A percentile compares a stretch with the other conserved stretches of the same genome.
Conservation (phyloP, 1,140 invertebrate species). For the Brachionus rotundiformis region DNA sequence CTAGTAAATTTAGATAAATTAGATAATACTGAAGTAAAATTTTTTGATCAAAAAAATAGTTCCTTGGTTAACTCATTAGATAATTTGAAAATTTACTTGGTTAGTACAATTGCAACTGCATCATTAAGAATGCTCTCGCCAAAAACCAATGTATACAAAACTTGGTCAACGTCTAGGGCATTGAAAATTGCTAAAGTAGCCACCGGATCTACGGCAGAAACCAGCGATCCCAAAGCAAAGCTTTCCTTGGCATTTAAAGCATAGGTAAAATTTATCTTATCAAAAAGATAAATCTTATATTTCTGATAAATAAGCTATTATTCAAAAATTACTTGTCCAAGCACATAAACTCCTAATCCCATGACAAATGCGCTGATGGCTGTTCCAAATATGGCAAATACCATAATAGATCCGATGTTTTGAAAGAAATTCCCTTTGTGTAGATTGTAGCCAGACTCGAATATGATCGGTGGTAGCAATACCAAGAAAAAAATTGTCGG, state of each 20-base stretch:
- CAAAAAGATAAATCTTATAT: background rate
- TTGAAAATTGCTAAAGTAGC: conserved; percentile 94
- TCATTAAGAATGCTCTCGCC: conserved; percentile 97
- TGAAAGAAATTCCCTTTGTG: conserved; percentile 98
- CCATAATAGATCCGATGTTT: conserved; percentile 82
- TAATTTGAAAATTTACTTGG: conserved; percentile 72
- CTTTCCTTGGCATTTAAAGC: conserved; percentile 88
- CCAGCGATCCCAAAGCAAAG: conserved; percentile 95
- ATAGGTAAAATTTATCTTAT: conserved; percentile 75
- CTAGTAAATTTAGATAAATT: too few species aligned
- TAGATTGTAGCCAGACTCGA: conserved; percentile 96
- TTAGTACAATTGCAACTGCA: conserved; percentile 94
- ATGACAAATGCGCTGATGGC: conserved; percentile 77
- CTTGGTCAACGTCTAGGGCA: conserved; percentile 88
- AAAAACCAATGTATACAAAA: conserved; percentile 97
- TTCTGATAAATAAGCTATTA: background rate
- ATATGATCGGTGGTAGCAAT: conserved; percentile 94
- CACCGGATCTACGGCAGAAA: conserved; percentile 97
- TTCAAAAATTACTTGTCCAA: conserved; percentile 45
- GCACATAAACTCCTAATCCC: conserved; percentile 55
- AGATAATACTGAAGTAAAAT: too few species aligned
- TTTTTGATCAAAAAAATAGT: too few species aligned
- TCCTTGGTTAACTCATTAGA: too few species aligned
- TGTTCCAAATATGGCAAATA: conserved; percentile 95
- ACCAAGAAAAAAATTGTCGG: conserved; percentile 96